Base-by-base conservation (phyloP, 2,113 vertebrate species). In the Penelope pileata region DNA sequence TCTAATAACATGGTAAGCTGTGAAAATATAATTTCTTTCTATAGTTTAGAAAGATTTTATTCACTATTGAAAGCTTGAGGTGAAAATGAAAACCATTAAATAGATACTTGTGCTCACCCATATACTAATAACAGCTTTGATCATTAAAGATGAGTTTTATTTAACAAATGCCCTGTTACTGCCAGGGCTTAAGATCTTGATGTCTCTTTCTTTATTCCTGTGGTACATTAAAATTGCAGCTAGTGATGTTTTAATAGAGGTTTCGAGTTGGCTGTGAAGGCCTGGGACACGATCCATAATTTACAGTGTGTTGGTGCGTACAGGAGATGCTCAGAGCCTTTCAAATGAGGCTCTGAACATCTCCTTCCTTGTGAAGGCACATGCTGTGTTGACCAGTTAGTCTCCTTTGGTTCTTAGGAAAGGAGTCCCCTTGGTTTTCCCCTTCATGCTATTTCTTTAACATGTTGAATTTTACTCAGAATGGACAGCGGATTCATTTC, bases 101-200 rank as follows among this genome's bases (percentile, higher is more conserved):
- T 90, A 88, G 51, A 36, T 85, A 91, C 70, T 73, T 90, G 42
- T 68, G 68, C 69, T 91, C 85, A 94, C 51, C 91, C 67, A 78
- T 75, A 64, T 68, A 96, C 73, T 94, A 94, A 86, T 72, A 93
- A 91, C 51, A 93, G 64, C 88, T 91, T 91, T 96, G 90, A 92
- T 86, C 54, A 83, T 75, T 92, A 86, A 93, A 91, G 72, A 86
- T 43, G 83, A 81, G 73, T 56, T 94, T 93, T 95, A 90, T 83
- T 93, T 96, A 93, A 96, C 47, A 96, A 95, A 96, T 50, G 68
- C 60, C 68, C 77, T 59, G 64, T 74, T 88, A 86, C 68, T 83
- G 47, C 72, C 86, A 83, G 47, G 76, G 66, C 59, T 86, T 86
- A 47, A 86, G 60, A 90, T 59, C 92, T 90, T 74, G 68, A 86